Percentiles rank a stretch among this genome's conserved stretches.
These are phyloP conservation scores for Lepeophtheirus salmonis DNA, from an alignment of 1,140 invertebrate species.

Conservation along the genomic window DNA sequence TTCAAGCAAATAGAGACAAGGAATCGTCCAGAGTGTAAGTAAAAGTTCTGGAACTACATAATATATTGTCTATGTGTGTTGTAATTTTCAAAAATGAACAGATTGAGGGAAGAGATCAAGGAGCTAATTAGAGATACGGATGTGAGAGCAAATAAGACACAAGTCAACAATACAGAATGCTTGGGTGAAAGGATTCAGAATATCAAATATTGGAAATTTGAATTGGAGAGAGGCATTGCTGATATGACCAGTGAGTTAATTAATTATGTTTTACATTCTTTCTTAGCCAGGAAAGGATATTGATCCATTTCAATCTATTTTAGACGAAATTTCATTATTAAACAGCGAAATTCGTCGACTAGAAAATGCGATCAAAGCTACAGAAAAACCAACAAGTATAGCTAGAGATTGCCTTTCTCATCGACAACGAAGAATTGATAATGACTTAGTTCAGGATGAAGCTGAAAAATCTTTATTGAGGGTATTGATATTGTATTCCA, in stretches of 20 bases:
- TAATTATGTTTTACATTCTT: not conserved
- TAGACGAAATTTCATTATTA: constrained; percentile 18
- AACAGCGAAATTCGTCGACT: constrained; percentile 13
- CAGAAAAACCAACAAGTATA: constrained; percentile 4
- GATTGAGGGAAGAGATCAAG: constrained; percentile 3
- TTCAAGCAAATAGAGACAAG: constrained; percentile 5
- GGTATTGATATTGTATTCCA: not conserved
- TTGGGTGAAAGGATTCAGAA: constrained; percentile 17
- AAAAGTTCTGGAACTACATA: not conserved
- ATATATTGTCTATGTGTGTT: not conserved
- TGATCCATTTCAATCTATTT: too few relatives aligned
- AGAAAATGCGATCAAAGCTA: constrained; percentile 17
- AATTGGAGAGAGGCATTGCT: constrained; percentile 13
- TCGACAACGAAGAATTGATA: constrained; percentile 13
- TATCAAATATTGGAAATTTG: constrained; percentile 19
- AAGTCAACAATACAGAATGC: not conserved
- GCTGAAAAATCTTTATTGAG: constrained; percentile 14
- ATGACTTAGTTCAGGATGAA: constrained; percentile 16
- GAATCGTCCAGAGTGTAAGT: not conserved
- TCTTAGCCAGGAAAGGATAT: not conserved
- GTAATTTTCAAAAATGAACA: not conserved
- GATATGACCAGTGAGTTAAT: constrained; percentile 15
- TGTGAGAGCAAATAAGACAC: constrained; percentile 5
- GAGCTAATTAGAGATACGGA: not conserved
- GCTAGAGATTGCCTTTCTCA: constrained; percentile 18